These are phyloP conservation scores for Drosophila elegans DNA, from an alignment of 1,140 invertebrate species.

Conservation along the genomic window DNA sequence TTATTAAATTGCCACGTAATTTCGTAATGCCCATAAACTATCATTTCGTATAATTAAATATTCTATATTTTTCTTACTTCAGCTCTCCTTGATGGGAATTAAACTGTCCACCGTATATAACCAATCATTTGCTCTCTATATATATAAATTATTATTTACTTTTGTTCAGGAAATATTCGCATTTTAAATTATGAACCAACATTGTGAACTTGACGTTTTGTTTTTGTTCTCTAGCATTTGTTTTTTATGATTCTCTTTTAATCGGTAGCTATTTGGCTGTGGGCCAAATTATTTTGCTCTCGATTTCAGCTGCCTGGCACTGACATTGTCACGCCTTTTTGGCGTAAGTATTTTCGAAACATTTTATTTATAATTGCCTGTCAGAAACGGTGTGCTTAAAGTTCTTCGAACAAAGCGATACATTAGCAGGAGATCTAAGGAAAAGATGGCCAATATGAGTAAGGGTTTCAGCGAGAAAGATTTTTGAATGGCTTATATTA, in stretches of 20 bases:
- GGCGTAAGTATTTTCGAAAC: slow-evolving; percentile 68
- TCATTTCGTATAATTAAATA: slow-evolving; percentile 58
- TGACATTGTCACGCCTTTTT: slow-evolving; percentile 72
- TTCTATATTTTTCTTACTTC: slow-evolving; percentile 15
- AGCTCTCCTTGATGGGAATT: slow-evolving; percentile 57
- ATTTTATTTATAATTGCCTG: slow-evolving; percentile 70
- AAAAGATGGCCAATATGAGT: slow-evolving; percentile 16
- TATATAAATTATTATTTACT: slow-evolving; percentile 28
- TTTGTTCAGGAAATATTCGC: slow-evolving; percentile 44
- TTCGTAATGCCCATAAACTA: slow-evolving; percentile 52
- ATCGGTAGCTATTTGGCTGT: slow-evolving; percentile 64
- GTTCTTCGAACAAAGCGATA: slow-evolving; percentile 22
- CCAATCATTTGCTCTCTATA: slow-evolving; percentile 22
- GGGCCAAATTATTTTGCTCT: slow-evolving; percentile 76
- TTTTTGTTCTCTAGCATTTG: slow-evolving; percentile 16
- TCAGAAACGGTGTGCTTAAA: slow-evolving; percentile 56
- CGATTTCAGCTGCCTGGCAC: slow-evolving; percentile 67
- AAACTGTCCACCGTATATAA: slow-evolving; percentile 56
- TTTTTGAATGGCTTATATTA: slow-evolving; percentile 11
- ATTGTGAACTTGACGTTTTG: slow-evolving; percentile 40
- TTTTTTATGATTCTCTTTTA: slow-evolving; percentile 53
- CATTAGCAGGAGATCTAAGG: slow-evolving; percentile 38
- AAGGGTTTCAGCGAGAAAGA: slow-evolving; percentile 11
- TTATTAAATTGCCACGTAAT: slow-evolving; percentile 44
- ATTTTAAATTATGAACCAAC: slow-evolving; percentile 42